phyloP scores from a whole-genome alignment of 2,113 vertebrate genomes.

The Scytalopus superciliaris region DNA sequence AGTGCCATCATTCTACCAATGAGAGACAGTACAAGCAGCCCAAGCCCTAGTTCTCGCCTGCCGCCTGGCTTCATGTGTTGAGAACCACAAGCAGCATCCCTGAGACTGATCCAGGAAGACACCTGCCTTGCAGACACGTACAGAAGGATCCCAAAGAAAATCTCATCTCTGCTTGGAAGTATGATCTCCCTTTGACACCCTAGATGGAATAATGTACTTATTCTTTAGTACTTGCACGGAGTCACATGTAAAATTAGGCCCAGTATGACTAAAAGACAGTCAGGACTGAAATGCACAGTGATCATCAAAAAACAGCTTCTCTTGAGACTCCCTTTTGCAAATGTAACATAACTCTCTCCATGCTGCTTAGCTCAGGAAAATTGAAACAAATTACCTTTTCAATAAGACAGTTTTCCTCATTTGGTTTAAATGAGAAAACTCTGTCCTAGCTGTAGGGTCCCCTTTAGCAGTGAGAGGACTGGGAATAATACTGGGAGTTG shows the following conservation, averaged over 20 bases:
- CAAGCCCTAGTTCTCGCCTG: neutral
- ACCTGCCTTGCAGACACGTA: neutral
- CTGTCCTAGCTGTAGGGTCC: neutral
- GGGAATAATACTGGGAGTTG: neutral
- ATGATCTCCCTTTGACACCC: neutral
- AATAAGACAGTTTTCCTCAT: neutral
- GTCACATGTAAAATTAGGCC: neutral
- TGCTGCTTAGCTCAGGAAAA: neutral
- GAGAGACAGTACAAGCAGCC: neutral
- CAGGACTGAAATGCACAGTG: accelerated
- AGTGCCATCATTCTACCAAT: neutral
- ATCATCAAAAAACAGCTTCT: neutral
- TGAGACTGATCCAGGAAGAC: neutral
- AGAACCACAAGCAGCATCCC: neutral
- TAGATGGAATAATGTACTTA: neutral
- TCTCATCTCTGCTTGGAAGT: neutral
- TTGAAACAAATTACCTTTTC: neutral
- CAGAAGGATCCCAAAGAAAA: neutral
- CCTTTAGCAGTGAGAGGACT: neutral
- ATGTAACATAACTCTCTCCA: neutral
- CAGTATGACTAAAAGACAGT: neutral
- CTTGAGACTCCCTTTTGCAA: neutral
- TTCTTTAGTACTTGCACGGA: neutral
- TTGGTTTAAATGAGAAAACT: neutral
- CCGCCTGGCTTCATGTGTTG: neutral